Evolutionary conservation across 1,140 invertebrate species (phyloP), one percentile per base, ranked within the genome.

Genomic region (Linepithema humile): DNA sequence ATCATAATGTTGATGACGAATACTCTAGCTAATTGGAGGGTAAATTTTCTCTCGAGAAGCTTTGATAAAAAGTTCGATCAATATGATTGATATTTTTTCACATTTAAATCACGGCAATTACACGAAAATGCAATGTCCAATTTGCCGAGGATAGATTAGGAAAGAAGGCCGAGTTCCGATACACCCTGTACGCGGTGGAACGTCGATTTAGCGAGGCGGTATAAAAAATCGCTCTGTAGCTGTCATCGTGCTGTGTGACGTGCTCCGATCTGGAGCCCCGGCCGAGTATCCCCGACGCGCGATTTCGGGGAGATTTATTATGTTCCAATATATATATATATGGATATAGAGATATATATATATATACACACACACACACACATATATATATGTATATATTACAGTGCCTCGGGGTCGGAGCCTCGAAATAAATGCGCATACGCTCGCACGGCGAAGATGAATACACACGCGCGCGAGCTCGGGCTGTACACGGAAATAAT

Each of bases 211-310:
- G 40, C 62, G 35, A 35, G 62, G 23, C 64, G 62, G 75, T 80
- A 69, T 80, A 80, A 80, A 80, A 80, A 80, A 80, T 80, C 75
- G 75, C 75, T 80, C 62, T 69, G 48, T 69, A 80, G 64, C 64
- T 80, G 75, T 80, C 75, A 80, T 80, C 75, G 62, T 43, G 75
- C 48, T 53, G 35, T 53, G 35, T 80, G 75, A 69, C 75, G 75
- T 12, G 73, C 29, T 64, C 7, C 75, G 64, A 32, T 69, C 64
- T 10, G 17, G 29, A 20, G 12, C 2, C 5, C 32, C 48, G 9
- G 48, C 26, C 4, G 64, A 40, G 48, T 69, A 80, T 69, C 35
- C 62, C 29, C 75, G n/a, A n/a, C n/a, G n/a, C n/a, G n/a, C n/a
- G 62, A 69, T 80, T 69, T 69, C 75, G 38, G 48, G 23, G 75